Evolutionary conservation across 1,140 invertebrate genomes (phyloP), one percentile per base, ranked within the genome.

Genomic region (Apis laboriosa): DNA sequence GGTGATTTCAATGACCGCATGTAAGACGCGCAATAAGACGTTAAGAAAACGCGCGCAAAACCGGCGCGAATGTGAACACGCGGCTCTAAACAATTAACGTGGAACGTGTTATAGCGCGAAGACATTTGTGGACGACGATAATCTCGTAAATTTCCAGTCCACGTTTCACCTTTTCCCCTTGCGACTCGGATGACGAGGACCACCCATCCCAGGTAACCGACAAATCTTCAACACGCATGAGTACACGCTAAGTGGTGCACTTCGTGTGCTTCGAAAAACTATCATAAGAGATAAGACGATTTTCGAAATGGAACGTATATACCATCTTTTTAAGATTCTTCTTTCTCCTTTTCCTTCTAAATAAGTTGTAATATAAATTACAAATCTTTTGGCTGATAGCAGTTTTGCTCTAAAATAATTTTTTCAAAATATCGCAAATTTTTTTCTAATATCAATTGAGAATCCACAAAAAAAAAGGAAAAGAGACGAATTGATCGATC

Each of bases 201-300:
- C 71, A 88, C 75, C 63, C 78, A 78, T 71, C 28, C 55, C 21
- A 21, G 12, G 2, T 43, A 34, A n/a, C 28, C 49, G 17, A 53
- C 53, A 34, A 34, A 77, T 77, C 75, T 77, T 53, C 28, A n/a
- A 28, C 76, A 21, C 64, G 63, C 19, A 24, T 19, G 17, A n/a
- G 24, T 67, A 43, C 60, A 53, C n/a, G 28, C 68, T 80, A 80
- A 80, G 77, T 73, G 68, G 70, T 64, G 49, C 58, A 80, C 68
- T 80, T 73, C 55, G 56, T 56, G 67, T 61, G 58, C 19, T 53
- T 55, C 68, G 58, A 80, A 19, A 61, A 19, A 53, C 58, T 63
- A 73, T 58, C 58, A 24, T 34, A 19, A 5, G 9, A 53, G 77
- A 80, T 80, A 80, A 80, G 77, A 11, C 19, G 15, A 56, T 56